Evolutionary conservation across 2,797 vertebrate species (phyloP), one percentile per base, ranked within the genome.

Genomic region (Ctenopoma kingsleyae): DNA sequence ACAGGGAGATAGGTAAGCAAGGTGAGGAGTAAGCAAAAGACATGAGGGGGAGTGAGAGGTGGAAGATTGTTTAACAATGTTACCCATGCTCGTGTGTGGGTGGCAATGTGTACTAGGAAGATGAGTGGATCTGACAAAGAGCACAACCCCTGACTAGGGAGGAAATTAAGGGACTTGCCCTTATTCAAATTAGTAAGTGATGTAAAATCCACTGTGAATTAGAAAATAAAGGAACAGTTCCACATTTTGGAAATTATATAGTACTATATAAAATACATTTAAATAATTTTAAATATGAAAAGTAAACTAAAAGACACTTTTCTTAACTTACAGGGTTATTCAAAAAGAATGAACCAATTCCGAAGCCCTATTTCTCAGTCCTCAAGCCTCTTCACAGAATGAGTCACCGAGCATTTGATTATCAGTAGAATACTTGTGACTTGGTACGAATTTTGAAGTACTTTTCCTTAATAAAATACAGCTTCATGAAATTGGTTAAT

Each of bases 51-150:
- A 9, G 17, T 32, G 11, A 38, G 11, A 46, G 47, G 55, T 40
- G 17, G 50, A 54, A 57, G n/a, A 60, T 5, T 46, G 35, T 44
- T 41, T 76, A 63, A 66, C 71, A 59, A 61, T 46, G 36, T 65
- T 43, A 47, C 23, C 66, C 3, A 8, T 48, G 50, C 19, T 46
- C 17, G n/a, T 43, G 36, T 59, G 62, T 38, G n/a, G 43, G 58
- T 55, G 55, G 36, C n/a, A 54, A 55, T 43, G 58, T 52, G 48
- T 43, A 16, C 19, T 41, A 19, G 50, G 63, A 70, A 19, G 60
- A 61, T 25, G 17, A 59, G 10, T 11, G 20, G 10, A 44, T n/a
- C n/a, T n/a, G 43, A 44, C 8, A 44, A 19, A 44, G 43, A 19
- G n/a, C 43, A 44, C 43, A 44, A 44, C 43, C n/a, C 43, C 43